Percentiles rank a stretch among this genome's conserved stretches.
Conservation (phyloP, 1,140 invertebrate genomes). For the Caerostris darwini region DNA sequence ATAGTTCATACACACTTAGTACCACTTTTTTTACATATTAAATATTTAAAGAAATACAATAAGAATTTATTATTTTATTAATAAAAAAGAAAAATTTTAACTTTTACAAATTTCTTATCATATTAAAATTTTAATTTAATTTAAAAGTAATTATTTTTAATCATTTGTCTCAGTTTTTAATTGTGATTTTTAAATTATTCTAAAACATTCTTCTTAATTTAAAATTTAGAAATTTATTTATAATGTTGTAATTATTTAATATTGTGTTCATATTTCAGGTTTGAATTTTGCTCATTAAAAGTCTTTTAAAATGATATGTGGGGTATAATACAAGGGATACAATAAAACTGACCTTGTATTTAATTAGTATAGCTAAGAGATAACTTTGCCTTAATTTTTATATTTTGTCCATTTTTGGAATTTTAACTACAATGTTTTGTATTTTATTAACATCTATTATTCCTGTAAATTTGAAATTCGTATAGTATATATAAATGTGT, state of each 20-base stretch:
- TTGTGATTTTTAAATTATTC: too few relatives aligned
- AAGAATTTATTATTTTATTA: too few relatives aligned
- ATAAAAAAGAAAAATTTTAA: too few relatives aligned
- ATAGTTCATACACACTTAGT: too few relatives aligned
- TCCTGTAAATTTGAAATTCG: background rate
- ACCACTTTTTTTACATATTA: too few relatives aligned
- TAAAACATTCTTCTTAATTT: too few relatives aligned
- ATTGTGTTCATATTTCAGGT: background rate
- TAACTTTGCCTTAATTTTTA: slow-evolving; percentile 31
- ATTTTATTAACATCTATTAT: background rate
- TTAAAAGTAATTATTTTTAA: too few relatives aligned
- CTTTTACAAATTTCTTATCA: too few relatives aligned
- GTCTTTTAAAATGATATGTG: too few relatives aligned
- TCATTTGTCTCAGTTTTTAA: too few relatives aligned
- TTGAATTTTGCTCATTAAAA: background rate
- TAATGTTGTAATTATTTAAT: background rate
- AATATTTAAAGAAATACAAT: too few relatives aligned
- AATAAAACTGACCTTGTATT: slow-evolving; percentile 39
- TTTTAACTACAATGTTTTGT: background rate
- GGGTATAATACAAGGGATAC: background rate
- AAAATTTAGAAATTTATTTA: background rate
- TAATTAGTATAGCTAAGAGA: slow-evolving; percentile 29
- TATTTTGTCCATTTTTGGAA: background rate
- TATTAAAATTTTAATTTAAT: too few relatives aligned
- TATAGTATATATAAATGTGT: slow-evolving; percentile 2